Evolutionary conservation across 2,888 invertebrate genomes (phyloP).

Genomic region (Noctua pronuba): DNA sequence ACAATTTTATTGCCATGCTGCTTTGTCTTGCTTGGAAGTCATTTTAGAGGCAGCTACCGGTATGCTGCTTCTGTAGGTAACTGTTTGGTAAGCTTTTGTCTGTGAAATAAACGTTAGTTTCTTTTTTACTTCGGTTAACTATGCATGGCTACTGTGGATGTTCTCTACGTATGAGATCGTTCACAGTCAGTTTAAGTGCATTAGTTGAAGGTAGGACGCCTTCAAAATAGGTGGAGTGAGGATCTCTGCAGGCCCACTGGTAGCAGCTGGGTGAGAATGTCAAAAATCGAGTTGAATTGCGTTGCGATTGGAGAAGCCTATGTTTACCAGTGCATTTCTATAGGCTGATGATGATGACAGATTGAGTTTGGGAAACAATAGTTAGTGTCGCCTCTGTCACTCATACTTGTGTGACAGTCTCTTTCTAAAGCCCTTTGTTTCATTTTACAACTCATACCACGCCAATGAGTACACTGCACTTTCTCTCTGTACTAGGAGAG

Average conservation of each 20-base stretch:
- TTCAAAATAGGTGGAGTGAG: background rate
- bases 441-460: background rate
- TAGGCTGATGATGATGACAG: background rate
- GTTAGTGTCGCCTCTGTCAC: background rate
- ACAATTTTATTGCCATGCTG: conserved; percentile 51
- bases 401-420: background rate
- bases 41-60: conserved; percentile 41
- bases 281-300: background rate
- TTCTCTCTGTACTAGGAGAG: conserved; percentile 10
- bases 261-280: background rate
- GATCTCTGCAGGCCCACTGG: background rate
- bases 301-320: background rate
- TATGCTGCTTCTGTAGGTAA: conserved; percentile 14
- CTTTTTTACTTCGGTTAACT: background rate
- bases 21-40: conserved; percentile 48
- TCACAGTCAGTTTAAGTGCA: background rate
- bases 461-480: background rate
- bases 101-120: conserved; percentile 12
- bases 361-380: background rate
- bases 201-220: background rate
- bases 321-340: background rate
- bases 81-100: conserved; percentile 10
- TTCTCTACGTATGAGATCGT: background rate
- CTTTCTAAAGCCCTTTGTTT: background rate
- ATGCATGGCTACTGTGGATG: background rate